Base-by-base conservation (phyloP, 2,797 vertebrate species). In the Epinephelus awoara region DNA sequence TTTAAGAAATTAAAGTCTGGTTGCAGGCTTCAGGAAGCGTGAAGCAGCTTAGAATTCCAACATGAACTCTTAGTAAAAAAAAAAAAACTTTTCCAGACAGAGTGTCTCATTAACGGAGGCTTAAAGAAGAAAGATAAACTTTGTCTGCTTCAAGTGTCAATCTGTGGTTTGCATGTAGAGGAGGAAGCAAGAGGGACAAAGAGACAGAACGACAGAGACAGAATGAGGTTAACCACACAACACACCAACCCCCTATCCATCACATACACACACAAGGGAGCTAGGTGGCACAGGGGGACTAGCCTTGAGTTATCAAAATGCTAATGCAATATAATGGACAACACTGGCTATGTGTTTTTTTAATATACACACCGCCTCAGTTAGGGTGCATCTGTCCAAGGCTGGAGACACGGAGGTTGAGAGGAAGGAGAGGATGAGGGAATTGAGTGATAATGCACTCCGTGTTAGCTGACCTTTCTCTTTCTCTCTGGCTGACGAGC, bases 391-490 rank as follows among this genome's bases (percentile, higher is more conserved):
- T 51, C 18, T 44, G 34, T 80, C 58, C 23, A 4, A 44, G 27
- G 27, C 47, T 54, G 0, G 38, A 14, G 19, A 56, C 2, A 2
- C 44, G 40, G 44, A 29, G 3, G 52, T 29, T 46, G 57, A 9
- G 40, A 59, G n/a, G 46, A 14, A 21, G 61, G 29, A 34, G 72
- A 40, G 38, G 63, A 67, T 0, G 21, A 38, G 21, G 72, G 80
- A 80, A 82, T 51, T 72, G 74, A 84, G 58, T 50, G 72, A 87
- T 88, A 63, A 85, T 77, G 29, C 44, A 3, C 56, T 84, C 52
- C 6, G 1, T 17, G 68, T 55, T 7, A 54, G 70, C 67, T 90
- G 90, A 93, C 87, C 89, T 89, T 90, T 89, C 65, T 69, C 29
- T 66, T 62, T 66, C 51, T 69, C 44, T 51, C 61, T 19, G 58